Evolutionary conservation across 2,797 vertebrate species (phyloP).

Genomic region (Echeneis naucrates): DNA sequence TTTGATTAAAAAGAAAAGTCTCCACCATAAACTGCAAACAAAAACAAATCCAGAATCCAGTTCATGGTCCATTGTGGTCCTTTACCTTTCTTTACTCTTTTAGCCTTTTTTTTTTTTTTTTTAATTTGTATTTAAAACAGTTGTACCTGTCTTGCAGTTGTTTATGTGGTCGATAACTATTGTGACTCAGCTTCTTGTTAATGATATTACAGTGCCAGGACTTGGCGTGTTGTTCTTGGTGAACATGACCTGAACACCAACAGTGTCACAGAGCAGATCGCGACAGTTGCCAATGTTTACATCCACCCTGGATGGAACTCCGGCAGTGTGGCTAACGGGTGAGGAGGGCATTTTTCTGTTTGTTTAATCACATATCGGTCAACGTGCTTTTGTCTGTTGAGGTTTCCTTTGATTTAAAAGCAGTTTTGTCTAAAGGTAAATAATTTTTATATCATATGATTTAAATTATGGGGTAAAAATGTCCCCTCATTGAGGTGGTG

Average conservation of each 20-base stretch:
- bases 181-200: not conserved
- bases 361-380: not conserved
- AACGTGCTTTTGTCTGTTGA: not conserved
- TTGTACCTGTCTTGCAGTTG: not conserved
- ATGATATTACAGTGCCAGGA: conserved; percentile 18
- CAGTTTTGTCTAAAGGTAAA: no score
- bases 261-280: conserved; percentile 82
- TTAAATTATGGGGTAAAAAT: not conserved
- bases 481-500: not conserved
- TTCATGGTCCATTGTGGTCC: not conserved
- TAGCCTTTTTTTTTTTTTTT: not conserved
- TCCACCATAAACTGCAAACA: not conserved
- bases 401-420: not conserved
- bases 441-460: not conserved
- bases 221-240: conserved; percentile 69
- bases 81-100: conserved; percentile 1
- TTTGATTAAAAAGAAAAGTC: conserved; percentile 17
- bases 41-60: not conserved
- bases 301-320: conserved; percentile 82
- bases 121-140: not conserved
- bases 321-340: conserved; percentile 73
- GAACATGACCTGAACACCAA: conserved; percentile 65
- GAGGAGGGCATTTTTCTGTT: not conserved
- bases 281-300: conserved; percentile 67
- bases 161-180: not conserved